A percentile compares a stretch with the other conserved stretches of the same genome.
phyloP scores from a whole-genome alignment of 2,797 vertebrate species.

The Poeciliopsis gracilis region DNA sequence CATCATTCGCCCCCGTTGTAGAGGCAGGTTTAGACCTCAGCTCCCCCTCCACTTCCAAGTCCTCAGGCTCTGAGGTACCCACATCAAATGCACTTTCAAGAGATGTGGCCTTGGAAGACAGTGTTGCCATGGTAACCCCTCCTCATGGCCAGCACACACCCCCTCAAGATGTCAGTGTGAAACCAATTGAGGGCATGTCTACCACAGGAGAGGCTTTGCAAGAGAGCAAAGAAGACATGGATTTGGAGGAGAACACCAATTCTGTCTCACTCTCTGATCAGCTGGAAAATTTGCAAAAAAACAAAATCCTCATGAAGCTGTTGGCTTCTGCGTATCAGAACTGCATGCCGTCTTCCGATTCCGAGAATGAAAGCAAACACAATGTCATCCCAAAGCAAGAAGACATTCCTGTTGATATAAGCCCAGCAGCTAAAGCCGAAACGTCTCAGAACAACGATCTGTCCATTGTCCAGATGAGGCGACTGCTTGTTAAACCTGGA shows the following conservation, averaged over 20 bases:
- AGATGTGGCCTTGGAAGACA: slow-evolving; percentile 40
- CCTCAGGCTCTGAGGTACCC: slow-evolving; percentile 38
- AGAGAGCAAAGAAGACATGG: slow-evolving; percentile 30
- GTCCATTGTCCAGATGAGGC: slow-evolving; percentile 67
- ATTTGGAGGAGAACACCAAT: slow-evolving; percentile 32
- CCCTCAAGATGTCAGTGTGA: slow-evolving; percentile 32
- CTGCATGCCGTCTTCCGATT: slow-evolving; percentile 40
- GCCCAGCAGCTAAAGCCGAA: slow-evolving; percentile 38
- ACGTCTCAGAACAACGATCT: slow-evolving; percentile 32
- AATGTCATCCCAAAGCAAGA: slow-evolving; percentile 66
- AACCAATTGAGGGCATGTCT: slow-evolving; percentile 36
- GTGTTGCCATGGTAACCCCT: slow-evolving; percentile 35
- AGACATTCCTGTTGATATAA: slow-evolving; percentile 63
- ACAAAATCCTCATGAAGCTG: slow-evolving; percentile 75
- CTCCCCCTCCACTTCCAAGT: slow-evolving; percentile 56
- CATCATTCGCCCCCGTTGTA: slow-evolving; percentile 24
- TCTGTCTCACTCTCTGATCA: slow-evolving; percentile 32
- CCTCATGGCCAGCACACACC: slow-evolving; percentile 37
- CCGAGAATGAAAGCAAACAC: slow-evolving; percentile 30
- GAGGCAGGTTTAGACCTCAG: slow-evolving; percentile 36
- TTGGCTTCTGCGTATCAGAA: slow-evolving; percentile 80
- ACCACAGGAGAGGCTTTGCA: slow-evolving; percentile 31
- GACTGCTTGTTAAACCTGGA: slow-evolving; percentile 62
- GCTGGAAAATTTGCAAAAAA: slow-evolving; percentile 40
- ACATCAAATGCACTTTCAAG: slow-evolving; percentile 32